Base-by-base conservation (phyloP, 2,888 invertebrate species). In the Axea sp. region DNA sequence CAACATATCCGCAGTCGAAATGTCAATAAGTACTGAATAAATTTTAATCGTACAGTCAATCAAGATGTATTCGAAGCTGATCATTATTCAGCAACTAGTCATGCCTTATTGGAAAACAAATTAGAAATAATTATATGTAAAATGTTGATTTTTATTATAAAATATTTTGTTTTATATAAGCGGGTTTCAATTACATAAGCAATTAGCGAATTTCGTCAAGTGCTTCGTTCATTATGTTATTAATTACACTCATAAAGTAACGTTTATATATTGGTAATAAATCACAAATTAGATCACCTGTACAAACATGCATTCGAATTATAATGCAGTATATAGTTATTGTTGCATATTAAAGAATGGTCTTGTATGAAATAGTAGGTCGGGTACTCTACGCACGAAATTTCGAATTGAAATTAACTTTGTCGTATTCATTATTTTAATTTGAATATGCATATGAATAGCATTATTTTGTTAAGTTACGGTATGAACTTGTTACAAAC, bases 31-130 rank as follows among this genome's bases (percentile, higher is more conserved):
- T 37, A 28, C 19, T 11, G 28, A 30, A 59, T 68, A 41, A 59
- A 68, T 68, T 51, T 49, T 45, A 59, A 51, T 51, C 12, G 28
- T 9, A 28, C 37, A 26, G 55, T 59, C 67, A 59, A 59, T 68
- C 67, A 49, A 33, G 47, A 37, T 59, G 51, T 59, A 49, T 43
- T 33, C 11, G 33, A 30, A 33, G 37, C 11, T 35, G 43, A 49
- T 68, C 9, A 68, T 51, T 68, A n/a, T n/a, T n/a, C n/a, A n/a
- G n/a, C n/a, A n/a, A n/a, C n/a, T n/a, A n/a, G n/a, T n/a, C n/a
- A n/a, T n/a, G n/a, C n/a, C 14, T 35, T 28, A 9, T 26, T 28
- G 11, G 17, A 24, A 53, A 41, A 22, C 35, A 55, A 64, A 53
- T n/a, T n/a, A n/a, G n/a, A n/a, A n/a, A n/a, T n/a, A n/a, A n/a